phyloP scores from a whole-genome alignment of 2,888 invertebrate species.

The Carcina quercana region DNA sequence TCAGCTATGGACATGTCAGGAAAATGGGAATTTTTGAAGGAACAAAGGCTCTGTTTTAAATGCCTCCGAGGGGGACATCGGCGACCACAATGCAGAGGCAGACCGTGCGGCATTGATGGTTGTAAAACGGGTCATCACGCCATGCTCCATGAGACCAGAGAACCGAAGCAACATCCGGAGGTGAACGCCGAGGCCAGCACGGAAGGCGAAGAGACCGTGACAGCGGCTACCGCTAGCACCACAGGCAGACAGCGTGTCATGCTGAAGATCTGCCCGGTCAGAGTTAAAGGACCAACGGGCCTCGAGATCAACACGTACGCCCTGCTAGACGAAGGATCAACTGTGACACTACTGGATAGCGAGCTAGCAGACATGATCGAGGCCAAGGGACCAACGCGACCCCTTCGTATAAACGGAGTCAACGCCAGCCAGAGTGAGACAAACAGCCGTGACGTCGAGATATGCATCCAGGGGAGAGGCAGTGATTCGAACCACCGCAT shows the following conservation, averaged over 20 bases:
- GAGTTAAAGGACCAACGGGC: not conserved
- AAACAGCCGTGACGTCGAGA: not conserved
- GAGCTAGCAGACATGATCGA: not conserved
- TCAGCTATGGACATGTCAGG: not conserved
- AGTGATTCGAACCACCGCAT: not conserved
- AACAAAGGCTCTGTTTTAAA: conserved; percentile 4
- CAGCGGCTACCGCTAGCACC: conserved; percentile 1
- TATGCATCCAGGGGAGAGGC: not conserved
- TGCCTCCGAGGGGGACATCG: conserved; percentile 6
- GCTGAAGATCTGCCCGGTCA: not conserved
- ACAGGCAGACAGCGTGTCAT: conserved; percentile 2
- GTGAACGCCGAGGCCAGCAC: not conserved
- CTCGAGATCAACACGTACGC: not conserved
- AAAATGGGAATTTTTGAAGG: conserved; percentile 5
- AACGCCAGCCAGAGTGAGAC: not conserved
- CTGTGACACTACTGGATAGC: not conserved
- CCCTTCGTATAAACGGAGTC: not conserved
- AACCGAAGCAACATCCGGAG: not conserved
- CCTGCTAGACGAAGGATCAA: no score
- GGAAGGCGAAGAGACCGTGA: not conserved
- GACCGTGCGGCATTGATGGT: conserved; percentile 3
- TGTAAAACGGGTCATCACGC: conserved; percentile 8
- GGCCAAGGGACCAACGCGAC: not conserved
- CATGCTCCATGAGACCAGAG: conserved; percentile 2
- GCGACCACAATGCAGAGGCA: conserved; percentile 1